Conservation (phyloP, 2,113 vertebrate genomes). For the Progne subis region DNA sequence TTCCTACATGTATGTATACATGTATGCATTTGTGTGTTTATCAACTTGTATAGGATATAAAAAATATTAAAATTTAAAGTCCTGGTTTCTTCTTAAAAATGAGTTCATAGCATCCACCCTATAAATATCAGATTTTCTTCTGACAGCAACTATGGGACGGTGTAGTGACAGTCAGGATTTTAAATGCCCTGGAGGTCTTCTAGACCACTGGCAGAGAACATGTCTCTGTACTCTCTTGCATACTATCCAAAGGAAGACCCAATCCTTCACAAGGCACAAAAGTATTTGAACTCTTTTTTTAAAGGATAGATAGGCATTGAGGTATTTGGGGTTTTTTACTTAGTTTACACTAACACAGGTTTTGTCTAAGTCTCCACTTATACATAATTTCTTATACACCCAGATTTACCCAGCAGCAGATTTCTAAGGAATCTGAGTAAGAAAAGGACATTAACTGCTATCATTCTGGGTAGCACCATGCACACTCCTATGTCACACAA, state of each 20-base stretch:
- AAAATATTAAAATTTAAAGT: not conserved
- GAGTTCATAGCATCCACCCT: not conserved
- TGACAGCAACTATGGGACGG: not conserved
- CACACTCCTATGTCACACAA: not conserved
- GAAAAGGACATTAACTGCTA: not conserved
- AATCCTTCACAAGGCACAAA: not conserved
- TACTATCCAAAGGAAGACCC: not conserved
- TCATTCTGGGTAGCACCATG: not conserved
- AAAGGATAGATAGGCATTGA: not conserved
- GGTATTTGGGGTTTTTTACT: not conserved
- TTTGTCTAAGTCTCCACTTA: not conserved
- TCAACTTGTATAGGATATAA: not conserved
- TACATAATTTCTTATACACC: not conserved
- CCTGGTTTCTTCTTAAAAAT: not conserved
- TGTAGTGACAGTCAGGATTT: not conserved
- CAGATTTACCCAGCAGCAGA: not conserved
- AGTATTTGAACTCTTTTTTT: not conserved
- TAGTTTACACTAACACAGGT: not conserved
- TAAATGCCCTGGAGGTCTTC: not conserved
- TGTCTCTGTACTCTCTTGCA: not conserved
- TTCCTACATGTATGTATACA: not conserved
- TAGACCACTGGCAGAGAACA: not conserved
- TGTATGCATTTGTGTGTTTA: not conserved
- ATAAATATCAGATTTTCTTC: not conserved
- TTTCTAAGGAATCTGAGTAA: not conserved